A percentile compares a stretch with the other conserved stretches of the same genome.
phyloP scores from a whole-genome alignment of 2,113 vertebrate genomes.

The Cephalopterus ornatus region DNA sequence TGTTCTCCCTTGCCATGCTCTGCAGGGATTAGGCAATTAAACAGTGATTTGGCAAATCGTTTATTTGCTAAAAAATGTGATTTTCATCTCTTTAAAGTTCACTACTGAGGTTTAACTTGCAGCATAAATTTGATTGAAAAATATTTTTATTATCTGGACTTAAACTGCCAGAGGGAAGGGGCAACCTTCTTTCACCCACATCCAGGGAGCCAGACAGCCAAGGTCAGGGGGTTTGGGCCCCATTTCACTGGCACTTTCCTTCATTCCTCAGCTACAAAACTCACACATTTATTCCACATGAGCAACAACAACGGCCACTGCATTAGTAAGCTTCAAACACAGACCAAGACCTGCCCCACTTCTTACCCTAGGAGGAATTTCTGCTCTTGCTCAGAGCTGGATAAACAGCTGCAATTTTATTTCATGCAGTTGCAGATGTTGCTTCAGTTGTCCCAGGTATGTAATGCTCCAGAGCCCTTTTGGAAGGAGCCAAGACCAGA shows the following conservation, averaged over 20 bases:
- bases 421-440: background rate
- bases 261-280: background rate
- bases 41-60: background rate
- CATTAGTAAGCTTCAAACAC: background rate
- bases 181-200: background rate
- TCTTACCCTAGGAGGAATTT: background rate
- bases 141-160: background rate
- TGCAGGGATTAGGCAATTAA: background rate
- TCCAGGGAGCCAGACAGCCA: background rate
- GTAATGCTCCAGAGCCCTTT: background rate
- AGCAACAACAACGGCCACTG: background rate
- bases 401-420: background rate
- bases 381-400: background rate
- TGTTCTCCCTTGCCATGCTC: background rate
- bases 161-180: background rate
- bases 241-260: background rate
- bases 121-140: background rate
- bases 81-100: background rate
- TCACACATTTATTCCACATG: background rate
- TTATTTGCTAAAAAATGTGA: background rate
- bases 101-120: background rate
- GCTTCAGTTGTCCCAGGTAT: background rate
- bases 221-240: background rate
- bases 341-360: background rate
- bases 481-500: background rate